Evolutionary conservation across 2,797 vertebrate genomes (phyloP), one percentile per base, ranked within the genome.

Genomic region (Petrocephalus schoutedeni): DNA sequence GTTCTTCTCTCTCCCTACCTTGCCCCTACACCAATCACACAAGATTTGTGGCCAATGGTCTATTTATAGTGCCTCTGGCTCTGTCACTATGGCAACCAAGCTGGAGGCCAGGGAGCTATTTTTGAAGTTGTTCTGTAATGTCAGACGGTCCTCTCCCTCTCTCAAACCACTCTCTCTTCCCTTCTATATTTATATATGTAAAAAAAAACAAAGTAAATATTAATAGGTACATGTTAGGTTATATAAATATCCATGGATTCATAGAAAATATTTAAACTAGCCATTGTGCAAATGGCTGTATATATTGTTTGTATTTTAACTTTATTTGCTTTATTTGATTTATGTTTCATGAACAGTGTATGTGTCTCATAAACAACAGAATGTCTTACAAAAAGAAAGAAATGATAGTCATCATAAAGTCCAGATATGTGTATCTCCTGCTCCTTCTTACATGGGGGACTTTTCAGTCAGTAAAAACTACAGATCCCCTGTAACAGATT

Each of bases 41-140:
- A 96, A 97, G 96, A 97, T 97, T 96, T 95, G 96, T 96, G 96
- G 96, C 96, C 95, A 96, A 95, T 94, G 94, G 94, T 92, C 97
- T 98, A 98, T 98, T 97, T 97, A 97, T 98, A 98, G 97, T 90
- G 90, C 94, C 92, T 96, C 96, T 97, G 96, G 97, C 97, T 97
- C 94, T 93, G 95, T 98, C 96, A 96, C 96, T 96, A 97, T 97
- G 96, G 95, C 95, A 97, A 98, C 96, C 83, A 59, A 93, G 95
- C 96, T 95, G 95, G 95, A 95, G 97, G 95, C 96, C 94, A 94
- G 95, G 95, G 95, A 97, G 96, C 97, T 98, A 98, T 98, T 98
- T 98, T 97, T 96, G 96, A 97, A 94, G 95, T 92, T 93, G 95
- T 95, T 96, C 96, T 95, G 96, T 97, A 97, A 97, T 97, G 96